Evolutionary conservation across 1,140 invertebrate species (phyloP).

Genomic region (Drosophila lini): DNA sequence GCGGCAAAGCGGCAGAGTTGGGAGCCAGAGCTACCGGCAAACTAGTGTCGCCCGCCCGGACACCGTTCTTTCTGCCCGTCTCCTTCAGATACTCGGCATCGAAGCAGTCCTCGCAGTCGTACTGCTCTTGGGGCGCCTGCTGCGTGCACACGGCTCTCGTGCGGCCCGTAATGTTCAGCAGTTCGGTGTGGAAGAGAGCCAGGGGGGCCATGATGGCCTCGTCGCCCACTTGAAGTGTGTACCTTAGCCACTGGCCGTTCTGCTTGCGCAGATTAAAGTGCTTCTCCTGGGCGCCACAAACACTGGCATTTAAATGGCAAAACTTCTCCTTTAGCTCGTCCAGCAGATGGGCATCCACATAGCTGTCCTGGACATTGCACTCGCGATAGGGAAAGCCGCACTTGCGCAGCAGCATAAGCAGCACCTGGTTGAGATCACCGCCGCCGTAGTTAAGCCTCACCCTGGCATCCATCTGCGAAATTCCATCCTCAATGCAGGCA

Average conservation of each 20-base stretch:
- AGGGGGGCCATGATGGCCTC: constrained; percentile 96
- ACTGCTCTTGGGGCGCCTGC: constrained; percentile 90
- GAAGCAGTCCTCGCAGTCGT: constrained; percentile 96
- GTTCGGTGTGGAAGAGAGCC: constrained; percentile 94
- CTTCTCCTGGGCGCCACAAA: constrained; percentile 78
- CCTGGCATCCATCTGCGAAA: constrained; percentile 94
- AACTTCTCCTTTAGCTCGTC: constrained; percentile 94
- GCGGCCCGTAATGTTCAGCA: constrained; percentile 92
- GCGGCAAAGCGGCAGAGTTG: constrained; percentile 44
- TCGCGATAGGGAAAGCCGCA: constrained; percentile 94
- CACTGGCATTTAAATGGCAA: constrained; percentile 93
- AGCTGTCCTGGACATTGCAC: constrained; percentile 88
- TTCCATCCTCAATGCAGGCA: constrained; percentile 98
- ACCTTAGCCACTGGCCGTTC: constrained; percentile 86
- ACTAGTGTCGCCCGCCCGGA: constrained; percentile 85
- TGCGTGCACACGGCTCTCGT: constrained; percentile 87
- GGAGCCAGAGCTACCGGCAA: constrained; percentile 84
- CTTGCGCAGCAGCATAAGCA: constrained; percentile 94
- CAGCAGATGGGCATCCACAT: constrained; percentile 90
- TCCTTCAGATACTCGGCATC: constrained; percentile 96
- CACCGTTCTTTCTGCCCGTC: constrained; percentile 89
- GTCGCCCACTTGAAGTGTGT: constrained; percentile 94
- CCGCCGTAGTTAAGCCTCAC: constrained; percentile 95
- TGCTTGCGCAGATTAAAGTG: constrained; percentile 78
- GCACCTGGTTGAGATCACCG: constrained; percentile 93